Conservation (phyloP, 2,888 invertebrate species). For the Patella pellucida region DNA sequence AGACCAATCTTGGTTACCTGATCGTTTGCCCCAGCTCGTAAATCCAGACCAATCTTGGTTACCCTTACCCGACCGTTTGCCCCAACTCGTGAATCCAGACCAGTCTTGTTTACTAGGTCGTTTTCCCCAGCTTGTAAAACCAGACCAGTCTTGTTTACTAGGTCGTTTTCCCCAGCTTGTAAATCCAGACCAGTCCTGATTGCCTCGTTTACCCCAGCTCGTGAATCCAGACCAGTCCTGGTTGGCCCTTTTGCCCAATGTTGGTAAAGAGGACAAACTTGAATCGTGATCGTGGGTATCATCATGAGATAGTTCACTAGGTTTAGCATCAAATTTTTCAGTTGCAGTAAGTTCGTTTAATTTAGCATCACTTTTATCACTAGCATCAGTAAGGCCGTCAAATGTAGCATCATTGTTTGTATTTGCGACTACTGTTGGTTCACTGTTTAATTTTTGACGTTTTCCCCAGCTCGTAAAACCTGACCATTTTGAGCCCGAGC, state of each 20-base stretch:
- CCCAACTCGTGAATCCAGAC: not conserved
- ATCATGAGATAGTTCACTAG: no score
- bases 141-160: slow-evolving; percentile 1
- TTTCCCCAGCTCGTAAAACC: not conserved
- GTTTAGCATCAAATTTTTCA: no score
- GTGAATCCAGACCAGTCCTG: not conserved
- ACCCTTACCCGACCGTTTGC: not conserved
- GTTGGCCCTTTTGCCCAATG: not conserved
- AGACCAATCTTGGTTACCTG: not conserved
- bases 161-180: slow-evolving; percentile 1
- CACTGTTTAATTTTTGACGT: not conserved
- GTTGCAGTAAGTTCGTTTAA: no score
- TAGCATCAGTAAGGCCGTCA: no score
- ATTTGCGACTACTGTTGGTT: no score
- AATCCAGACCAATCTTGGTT: not conserved
- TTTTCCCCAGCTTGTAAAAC: not conserved
- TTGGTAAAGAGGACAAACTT: not conserved
- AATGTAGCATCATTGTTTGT: no score
- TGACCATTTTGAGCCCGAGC: not conserved
- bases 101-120: not conserved
- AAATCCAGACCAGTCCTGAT: not conserved
- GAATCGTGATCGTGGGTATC: no score
- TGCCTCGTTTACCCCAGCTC: not conserved
- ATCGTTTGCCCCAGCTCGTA: not conserved
- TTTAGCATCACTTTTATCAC: no score